These are phyloP conservation scores for Jacana jacana DNA, from an alignment of 2,113 vertebrate genomes.

Conservation along the genomic window DNA sequence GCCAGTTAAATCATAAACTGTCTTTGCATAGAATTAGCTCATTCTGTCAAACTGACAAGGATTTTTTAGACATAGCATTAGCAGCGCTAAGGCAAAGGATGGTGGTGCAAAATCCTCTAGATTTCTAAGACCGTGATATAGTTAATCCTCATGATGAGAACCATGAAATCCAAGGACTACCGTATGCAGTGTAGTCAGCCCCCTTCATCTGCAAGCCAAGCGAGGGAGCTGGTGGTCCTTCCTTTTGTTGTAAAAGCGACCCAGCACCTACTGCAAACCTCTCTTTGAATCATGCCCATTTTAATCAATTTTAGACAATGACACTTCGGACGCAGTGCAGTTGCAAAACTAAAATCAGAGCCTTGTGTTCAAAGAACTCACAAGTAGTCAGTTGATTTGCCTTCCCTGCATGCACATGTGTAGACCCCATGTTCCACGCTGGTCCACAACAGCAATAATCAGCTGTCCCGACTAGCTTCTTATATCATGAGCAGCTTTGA, in stretches of 20 bases:
- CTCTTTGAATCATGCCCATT: not conserved
- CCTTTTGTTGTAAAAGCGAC: not conserved
- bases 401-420: rapidly evolving
- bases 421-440: not conserved
- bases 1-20: constrained; percentile 18
- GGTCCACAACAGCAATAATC: not conserved
- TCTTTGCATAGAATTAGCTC: constrained; percentile 46
- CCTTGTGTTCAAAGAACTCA: not conserved
- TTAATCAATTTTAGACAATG: not conserved
- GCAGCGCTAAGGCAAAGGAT: not conserved
- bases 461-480: not conserved
- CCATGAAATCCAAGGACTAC: not conserved
- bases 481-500: not conserved
- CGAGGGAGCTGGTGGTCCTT: not conserved
- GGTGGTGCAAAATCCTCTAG: not conserved
- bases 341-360: not conserved
- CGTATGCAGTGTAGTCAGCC: not conserved
- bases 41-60: constrained; percentile 27
- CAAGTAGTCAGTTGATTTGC: not conserved
- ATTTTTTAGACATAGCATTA: constrained; percentile 22
- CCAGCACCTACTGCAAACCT: not conserved
- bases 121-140: not conserved
- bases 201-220: not conserved
- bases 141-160: not conserved
- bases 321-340: not conserved